Percentiles rank a stretch among this genome's conserved stretches.
These are phyloP conservation scores for Turnix velox DNA, from an alignment of 2,113 vertebrate species.

Conservation along the genomic window DNA sequence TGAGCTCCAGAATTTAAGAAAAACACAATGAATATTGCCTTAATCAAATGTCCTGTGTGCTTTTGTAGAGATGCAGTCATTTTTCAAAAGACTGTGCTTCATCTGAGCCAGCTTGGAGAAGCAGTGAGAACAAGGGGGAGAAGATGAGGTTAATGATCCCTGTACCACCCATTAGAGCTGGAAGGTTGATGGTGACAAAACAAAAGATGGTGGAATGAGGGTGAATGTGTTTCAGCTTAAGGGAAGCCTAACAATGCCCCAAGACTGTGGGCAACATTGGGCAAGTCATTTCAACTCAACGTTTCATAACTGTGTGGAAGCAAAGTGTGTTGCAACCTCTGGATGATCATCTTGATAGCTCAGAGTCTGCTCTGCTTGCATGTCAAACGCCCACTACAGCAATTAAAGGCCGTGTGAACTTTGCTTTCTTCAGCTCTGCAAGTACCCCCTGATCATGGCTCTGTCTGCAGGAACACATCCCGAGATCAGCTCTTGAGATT, in stretches of 20 bases:
- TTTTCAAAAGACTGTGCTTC: not conserved
- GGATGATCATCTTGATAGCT: not conserved
- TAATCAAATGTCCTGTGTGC: not conserved
- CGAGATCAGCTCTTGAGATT: not conserved
- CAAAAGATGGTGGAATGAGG: not conserved
- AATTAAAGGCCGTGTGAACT: not conserved
- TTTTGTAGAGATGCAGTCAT: not conserved
- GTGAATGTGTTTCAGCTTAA: not conserved
- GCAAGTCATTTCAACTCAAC: not conserved
- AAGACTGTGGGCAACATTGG: not conserved
- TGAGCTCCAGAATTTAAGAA: not conserved
- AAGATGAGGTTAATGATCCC: not conserved
- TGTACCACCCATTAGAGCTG: not conserved
- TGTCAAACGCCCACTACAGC: not conserved
- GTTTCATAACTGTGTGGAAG: not conserved
- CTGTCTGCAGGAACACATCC: rapidly evolving
- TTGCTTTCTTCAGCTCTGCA: not conserved
- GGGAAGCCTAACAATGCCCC: not conserved
- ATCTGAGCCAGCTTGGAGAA: not conserved
- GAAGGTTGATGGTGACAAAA: not conserved
- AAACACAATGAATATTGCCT: not conserved
- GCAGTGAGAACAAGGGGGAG: not conserved
- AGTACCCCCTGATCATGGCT: rapidly evolving
- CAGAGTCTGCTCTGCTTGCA: not conserved
- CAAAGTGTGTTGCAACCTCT: not conserved